phyloP scores from a whole-genome alignment of 2,888 invertebrate genomes.

The Cantharis nigra region DNA sequence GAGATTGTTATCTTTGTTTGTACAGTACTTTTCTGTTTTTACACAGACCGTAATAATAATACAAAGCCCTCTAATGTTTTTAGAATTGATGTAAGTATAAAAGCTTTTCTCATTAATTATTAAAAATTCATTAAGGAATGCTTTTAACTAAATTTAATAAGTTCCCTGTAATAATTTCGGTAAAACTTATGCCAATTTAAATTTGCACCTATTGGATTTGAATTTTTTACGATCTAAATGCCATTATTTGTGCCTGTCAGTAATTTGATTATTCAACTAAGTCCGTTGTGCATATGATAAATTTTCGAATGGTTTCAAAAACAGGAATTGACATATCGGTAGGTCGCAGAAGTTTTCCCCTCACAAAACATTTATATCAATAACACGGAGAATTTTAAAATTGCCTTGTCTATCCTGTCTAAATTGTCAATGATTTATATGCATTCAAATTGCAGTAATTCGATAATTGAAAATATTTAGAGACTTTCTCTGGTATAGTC shows the following conservation, averaged over 20 bases:
- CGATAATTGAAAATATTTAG: not conserved
- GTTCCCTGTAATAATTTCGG: not conserved
- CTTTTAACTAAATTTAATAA: constrained; percentile 30
- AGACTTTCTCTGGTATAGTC: not conserved
- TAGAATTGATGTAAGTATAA: constrained; percentile 18
- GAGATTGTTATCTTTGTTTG: constrained; percentile 26
- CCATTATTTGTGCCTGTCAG: not conserved
- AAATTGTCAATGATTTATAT: not conserved
- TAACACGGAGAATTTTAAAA: not conserved
- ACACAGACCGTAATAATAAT: constrained; percentile 1
- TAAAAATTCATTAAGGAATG: constrained; percentile 34
- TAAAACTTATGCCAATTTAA: not conserved
- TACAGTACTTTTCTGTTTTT: constrained; percentile 19
- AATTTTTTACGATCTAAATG: not conserved
- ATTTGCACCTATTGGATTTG: not conserved
- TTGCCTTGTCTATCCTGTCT: not conserved
- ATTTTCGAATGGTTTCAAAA: not conserved
- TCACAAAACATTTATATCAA: not conserved
- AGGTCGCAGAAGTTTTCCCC: not conserved
- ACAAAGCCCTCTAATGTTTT: constrained; percentile 9
- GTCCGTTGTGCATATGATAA: not conserved
- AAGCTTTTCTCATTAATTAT: constrained; percentile 28
- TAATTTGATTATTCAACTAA: not conserved
- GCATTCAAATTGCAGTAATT: not conserved
- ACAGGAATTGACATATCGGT: constrained; percentile 1